A percentile compares a stretch with the other conserved stretches of the same genome.
Evolutionary conservation across 2,888 invertebrate genomes (phyloP).

Genomic region (Leptinotarsa juncta): DNA sequence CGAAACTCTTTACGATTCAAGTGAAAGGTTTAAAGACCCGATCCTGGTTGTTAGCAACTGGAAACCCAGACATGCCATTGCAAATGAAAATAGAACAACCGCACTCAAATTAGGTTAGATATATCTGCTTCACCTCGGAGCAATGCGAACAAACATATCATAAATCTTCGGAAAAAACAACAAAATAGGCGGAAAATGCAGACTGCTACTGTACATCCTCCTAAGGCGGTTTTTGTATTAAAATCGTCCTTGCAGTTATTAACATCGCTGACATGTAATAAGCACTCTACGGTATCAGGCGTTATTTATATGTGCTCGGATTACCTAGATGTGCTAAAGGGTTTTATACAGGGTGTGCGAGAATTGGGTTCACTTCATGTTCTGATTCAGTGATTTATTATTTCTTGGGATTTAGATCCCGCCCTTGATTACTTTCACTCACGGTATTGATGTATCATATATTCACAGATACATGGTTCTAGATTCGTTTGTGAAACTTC

Average conservation of each 20-base stretch:
- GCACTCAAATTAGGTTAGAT: slow-evolving; percentile 36
- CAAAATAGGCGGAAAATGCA: slow-evolving; percentile 21
- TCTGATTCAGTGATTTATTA: no score
- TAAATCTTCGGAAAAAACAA: slow-evolving; percentile 30
- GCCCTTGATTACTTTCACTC: no score
- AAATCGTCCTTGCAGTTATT: slow-evolving; percentile 38
- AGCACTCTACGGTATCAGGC: slow-evolving; percentile 31
- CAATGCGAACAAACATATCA: slow-evolving; percentile 34
- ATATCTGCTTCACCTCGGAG: slow-evolving; percentile 34
- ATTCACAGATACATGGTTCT: no score
- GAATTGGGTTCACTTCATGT: not conserved
- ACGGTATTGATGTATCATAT: no score
- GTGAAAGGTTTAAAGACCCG: not conserved
- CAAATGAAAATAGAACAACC: slow-evolving; percentile 30
- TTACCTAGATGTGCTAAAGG: slow-evolving; percentile 33
- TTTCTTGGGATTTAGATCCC: no score
- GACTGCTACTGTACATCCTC: slow-evolving; percentile 19
- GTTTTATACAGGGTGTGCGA: slow-evolving; percentile 8
- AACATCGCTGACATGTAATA: slow-evolving; percentile 39
- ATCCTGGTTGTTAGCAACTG: slow-evolving; percentile 9
- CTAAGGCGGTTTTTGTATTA: slow-evolving; percentile 25
- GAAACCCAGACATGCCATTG: slow-evolving; percentile 26
- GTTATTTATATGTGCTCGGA: slow-evolving; percentile 36
- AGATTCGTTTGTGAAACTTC: no score
- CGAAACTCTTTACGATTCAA: no score